Evolutionary conservation across 1,140 invertebrate species (phyloP), one percentile per base, ranked within the genome.

Genomic region (Magallana ariakensis): DNA sequence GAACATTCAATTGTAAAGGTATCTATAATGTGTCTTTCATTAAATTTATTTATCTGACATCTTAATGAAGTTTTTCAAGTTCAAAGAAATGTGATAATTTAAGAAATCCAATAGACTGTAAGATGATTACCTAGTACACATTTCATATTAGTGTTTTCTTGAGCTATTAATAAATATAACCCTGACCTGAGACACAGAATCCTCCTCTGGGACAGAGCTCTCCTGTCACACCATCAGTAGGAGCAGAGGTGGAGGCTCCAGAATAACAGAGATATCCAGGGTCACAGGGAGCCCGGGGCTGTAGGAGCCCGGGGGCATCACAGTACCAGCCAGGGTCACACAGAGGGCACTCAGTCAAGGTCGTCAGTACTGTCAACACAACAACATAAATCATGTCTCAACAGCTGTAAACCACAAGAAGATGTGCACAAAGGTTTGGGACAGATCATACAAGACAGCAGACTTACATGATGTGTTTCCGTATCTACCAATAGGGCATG

Each of bases 241-340:
- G 93, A 6, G 89, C 91, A 26, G 93, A 93, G 54, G 92, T 93
- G 16, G 90, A 88, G n/a, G 93, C 93, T 11, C 92, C 92, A 54
- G 58, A 81, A 75, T 91, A 92, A 85, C 93, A 94, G 3, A 94
- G 81, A 84, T 91, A 94, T 13, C 93, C 93, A 11, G 93, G 91
- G 80, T 94, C 93, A 90, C 93, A 94, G 22, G 90, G 91, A 80
- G 89, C 93, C 33, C 93, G 88, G n/a, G 93, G 89, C 80, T 91
- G 88, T 2, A 92, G 89, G 11, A 94, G 82, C 82, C 93, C 93
- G 1, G 93, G 93, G 19, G 93, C 90, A 85, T 94, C 93, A 92
- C 93, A 94, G 87, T 92, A 94, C 57, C 86, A 91, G 6, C 93
- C 93, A 22, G 89, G 91, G 85, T 93, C 92, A 92, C 93, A 94